phyloP scores from a whole-genome alignment of 2,113 vertebrate genomes.

The Oriolus oriolus region DNA sequence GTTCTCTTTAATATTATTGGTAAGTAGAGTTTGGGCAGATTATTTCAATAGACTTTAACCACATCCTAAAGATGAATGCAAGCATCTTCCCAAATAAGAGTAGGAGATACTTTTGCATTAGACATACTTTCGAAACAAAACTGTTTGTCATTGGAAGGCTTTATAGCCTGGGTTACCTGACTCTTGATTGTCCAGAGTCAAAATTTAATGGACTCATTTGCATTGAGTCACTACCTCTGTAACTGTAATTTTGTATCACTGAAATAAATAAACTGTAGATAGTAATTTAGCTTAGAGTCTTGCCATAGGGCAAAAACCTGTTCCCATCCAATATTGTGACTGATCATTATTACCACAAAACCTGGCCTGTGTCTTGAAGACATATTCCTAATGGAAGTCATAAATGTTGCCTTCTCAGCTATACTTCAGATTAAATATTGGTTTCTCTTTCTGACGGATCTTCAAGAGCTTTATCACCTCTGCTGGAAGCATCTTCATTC shows the following conservation, averaged over 20 bases:
- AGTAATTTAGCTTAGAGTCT: slow-evolving; percentile 1
- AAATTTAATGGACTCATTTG: background rate
- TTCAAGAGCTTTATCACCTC: slow-evolving; percentile 41
- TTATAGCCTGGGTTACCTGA: background rate
- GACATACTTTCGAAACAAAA: background rate
- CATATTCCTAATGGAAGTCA: slow-evolving; percentile 43
- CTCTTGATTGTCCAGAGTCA: background rate
- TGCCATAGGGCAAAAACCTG: slow-evolving; percentile 20
- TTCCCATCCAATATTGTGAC: slow-evolving; percentile 25
- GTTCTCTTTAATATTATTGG: background rate
- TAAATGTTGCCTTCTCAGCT: slow-evolving; percentile 36
- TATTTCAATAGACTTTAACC: background rate
- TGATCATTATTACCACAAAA: slow-evolving; percentile 50
- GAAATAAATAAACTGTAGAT: slow-evolving; percentile 23
- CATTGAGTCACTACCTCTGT: background rate
- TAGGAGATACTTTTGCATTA: background rate
- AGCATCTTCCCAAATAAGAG: background rate
- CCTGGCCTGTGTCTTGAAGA: slow-evolving; percentile 37
- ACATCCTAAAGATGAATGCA: background rate
- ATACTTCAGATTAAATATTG: slow-evolving; percentile 80
- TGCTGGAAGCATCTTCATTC: slow-evolving; percentile 54
- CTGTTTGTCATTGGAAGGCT: background rate
- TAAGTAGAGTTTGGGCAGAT: background rate
- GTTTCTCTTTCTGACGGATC: slow-evolving; percentile 87
- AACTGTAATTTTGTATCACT: background rate